Conservation (phyloP, 2,888 invertebrate species). For the Phalangium opilio region DNA sequence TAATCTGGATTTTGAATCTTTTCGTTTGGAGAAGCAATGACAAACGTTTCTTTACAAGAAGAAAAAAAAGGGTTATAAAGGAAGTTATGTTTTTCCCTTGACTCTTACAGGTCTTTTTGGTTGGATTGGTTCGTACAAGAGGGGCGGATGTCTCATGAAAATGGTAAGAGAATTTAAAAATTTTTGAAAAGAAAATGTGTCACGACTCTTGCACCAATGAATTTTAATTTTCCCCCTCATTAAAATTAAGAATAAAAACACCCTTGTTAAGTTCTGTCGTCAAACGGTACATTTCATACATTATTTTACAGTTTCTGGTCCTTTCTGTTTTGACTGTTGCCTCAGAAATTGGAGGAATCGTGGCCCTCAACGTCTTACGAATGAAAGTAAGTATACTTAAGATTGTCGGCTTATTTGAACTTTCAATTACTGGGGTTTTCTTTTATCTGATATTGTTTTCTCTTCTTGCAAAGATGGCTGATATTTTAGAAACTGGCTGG, state of each 20-base stretch:
- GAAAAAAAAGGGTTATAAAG: neutral
- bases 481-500: conserved; percentile 29
- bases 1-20: too few relatives aligned
- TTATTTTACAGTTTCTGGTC: conserved; percentile 27
- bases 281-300: conserved; percentile 4
- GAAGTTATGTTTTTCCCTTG: neutral
- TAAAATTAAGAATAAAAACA: too few relatives aligned
- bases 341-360: conserved; percentile 28
- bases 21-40: too few relatives aligned
- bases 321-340: conserved; percentile 27
- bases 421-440: neutral
- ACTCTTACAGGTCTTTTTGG: conserved; percentile 17
- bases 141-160: conserved; percentile 20
- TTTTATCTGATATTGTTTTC: neutral
- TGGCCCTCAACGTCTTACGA: conserved; percentile 25
- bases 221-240: too few relatives aligned
- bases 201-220: too few relatives aligned
- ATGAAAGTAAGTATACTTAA: conserved; percentile 10
- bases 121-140: conserved; percentile 19
- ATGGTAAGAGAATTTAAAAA: conserved; percentile 11
- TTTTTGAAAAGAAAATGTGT: too few relatives aligned
- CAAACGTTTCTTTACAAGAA: too few relatives aligned
- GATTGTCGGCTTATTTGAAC: neutral
- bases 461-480: conserved; percentile 24
- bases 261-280: too few relatives aligned